Evolutionary conservation across 2,888 invertebrate genomes (phyloP).

Genomic region (Megalurothrips usitatus): DNA sequence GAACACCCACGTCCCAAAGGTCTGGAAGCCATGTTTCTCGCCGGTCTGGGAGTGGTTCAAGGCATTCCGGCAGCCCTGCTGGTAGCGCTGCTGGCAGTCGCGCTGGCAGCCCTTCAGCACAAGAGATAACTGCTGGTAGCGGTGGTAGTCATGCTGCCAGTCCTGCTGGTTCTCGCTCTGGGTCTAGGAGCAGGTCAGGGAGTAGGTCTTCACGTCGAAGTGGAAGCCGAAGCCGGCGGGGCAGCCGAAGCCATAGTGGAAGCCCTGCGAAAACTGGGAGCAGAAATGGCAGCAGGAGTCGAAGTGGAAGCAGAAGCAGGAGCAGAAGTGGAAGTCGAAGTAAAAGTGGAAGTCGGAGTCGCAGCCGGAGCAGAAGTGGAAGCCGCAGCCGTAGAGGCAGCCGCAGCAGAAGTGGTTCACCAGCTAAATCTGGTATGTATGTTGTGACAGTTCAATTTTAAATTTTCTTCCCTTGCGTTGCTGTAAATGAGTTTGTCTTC

Average conservation of each 20-base stretch:
- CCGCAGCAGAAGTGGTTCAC: conserved; percentile 32
- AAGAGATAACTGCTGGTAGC: no score
- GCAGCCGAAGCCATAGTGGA: conserved; percentile 29
- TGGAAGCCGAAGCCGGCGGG: conserved; percentile 35
- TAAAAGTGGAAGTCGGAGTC: conserved; percentile 27
- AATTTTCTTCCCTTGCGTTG: no score
- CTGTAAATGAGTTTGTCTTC: background rate
- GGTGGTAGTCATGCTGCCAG: conserved; percentile 35
- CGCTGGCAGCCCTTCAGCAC: no score
- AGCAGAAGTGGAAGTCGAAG: conserved; percentile 32
- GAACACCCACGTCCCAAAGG: conserved; percentile 41
- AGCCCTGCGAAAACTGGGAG: conserved; percentile 31
- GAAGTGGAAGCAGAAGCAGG: conserved; percentile 24
- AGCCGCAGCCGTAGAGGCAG: conserved; percentile 32
- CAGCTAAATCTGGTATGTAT: conserved; percentile 3
- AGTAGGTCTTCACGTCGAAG: conserved; percentile 49
- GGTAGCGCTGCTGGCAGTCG: conserved; percentile 46
- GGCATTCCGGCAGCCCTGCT: conserved; percentile 33
- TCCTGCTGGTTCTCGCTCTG: conserved; percentile 46
- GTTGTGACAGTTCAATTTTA: background rate
- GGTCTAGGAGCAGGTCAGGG: conserved; percentile 46
- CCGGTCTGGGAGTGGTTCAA: conserved; percentile 37
- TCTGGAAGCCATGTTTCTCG: conserved; percentile 36
- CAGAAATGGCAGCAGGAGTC: conserved; percentile 29
- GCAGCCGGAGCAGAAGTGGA: conserved; percentile 32